Evolutionary conservation across 2,888 invertebrate species (phyloP).

Genomic region (Strigamia transsilvanica): DNA sequence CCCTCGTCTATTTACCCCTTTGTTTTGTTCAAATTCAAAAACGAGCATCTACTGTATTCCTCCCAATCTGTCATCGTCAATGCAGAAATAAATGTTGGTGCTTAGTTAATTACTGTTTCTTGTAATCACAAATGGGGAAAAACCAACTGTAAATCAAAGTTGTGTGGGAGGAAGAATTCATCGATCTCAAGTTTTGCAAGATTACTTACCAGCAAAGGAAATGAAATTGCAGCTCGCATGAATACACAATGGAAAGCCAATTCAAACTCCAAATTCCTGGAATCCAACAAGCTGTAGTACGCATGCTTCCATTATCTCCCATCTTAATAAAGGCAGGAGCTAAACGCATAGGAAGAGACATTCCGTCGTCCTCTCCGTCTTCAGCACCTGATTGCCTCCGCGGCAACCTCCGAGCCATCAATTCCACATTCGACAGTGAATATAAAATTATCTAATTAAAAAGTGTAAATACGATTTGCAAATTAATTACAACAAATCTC

Average conservation of each 20-base stretch:
- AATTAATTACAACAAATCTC: slow-evolving; percentile 7
- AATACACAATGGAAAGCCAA: slow-evolving; percentile 48
- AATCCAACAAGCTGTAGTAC: slow-evolving; percentile 35
- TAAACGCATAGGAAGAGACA: not conserved
- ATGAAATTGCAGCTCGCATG: slow-evolving; percentile 49
- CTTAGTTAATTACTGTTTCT: no score
- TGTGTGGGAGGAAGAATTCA: not conserved
- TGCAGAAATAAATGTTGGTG: no score
- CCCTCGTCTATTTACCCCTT: no score
- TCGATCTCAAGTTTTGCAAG: slow-evolving; percentile 22
- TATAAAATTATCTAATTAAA: slow-evolving; percentile 14
- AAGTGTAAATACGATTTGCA: not conserved
- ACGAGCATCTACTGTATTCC: no score
- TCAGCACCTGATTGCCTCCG: slow-evolving; percentile 21
- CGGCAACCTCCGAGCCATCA: not conserved
- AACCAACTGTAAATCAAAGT: not conserved
- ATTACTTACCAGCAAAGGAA: slow-evolving; percentile 36
- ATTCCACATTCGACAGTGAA: not conserved
- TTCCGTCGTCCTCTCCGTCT: slow-evolving; percentile 16
- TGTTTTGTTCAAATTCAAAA: no score
- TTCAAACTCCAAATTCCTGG: slow-evolving; percentile 45
- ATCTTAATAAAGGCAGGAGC: slow-evolving; percentile 26
- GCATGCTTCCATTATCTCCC: slow-evolving; percentile 41
- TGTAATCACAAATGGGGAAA: not conserved
- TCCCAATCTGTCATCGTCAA: no score